Percentiles rank a stretch among this genome's conserved stretches.
These are phyloP conservation scores for Mus caroli DNA, from an alignment of 2,797 vertebrate species.

Conservation along the genomic window DNA sequence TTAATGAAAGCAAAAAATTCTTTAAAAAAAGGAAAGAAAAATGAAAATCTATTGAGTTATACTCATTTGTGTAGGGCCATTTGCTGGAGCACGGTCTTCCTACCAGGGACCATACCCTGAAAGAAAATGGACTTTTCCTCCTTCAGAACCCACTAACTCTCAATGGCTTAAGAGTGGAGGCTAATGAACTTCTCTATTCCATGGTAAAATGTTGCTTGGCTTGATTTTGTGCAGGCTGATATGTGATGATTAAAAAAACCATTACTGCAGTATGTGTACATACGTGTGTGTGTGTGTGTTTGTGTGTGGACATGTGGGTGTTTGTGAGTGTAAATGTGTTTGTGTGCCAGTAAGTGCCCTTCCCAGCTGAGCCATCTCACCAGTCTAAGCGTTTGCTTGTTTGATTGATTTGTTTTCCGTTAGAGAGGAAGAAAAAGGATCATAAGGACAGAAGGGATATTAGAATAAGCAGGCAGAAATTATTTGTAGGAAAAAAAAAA, in stretches of 20 bases:
- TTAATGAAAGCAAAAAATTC: not conserved
- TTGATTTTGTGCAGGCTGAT: not conserved
- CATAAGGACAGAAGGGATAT: not conserved
- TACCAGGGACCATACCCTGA: not conserved
- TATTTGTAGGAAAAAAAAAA: not conserved
- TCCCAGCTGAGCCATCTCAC: no score
- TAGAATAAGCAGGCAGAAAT: not conserved
- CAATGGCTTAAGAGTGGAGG: not conserved
- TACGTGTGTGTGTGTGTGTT: accelerated
- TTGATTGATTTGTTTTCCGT: not conserved
- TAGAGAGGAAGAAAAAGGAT: not conserved
- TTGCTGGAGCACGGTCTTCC: not conserved
- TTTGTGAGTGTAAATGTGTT: not conserved
- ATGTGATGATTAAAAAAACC: not conserved
- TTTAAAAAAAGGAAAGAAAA: not conserved
- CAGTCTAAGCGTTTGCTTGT: not conserved
- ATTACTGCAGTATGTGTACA: not conserved
- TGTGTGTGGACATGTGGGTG: not conserved
- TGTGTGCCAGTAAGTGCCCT: not conserved
- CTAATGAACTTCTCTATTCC: not conserved
- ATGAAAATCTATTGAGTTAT: not conserved
- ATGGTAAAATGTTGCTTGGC: not conserved
- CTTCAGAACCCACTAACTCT: not conserved
- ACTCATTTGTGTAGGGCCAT: not conserved
- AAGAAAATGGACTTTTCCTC: not conserved